These are phyloP conservation scores for Picus viridis DNA, from an alignment of 2,797 vertebrate species.

Conservation along the genomic window DNA sequence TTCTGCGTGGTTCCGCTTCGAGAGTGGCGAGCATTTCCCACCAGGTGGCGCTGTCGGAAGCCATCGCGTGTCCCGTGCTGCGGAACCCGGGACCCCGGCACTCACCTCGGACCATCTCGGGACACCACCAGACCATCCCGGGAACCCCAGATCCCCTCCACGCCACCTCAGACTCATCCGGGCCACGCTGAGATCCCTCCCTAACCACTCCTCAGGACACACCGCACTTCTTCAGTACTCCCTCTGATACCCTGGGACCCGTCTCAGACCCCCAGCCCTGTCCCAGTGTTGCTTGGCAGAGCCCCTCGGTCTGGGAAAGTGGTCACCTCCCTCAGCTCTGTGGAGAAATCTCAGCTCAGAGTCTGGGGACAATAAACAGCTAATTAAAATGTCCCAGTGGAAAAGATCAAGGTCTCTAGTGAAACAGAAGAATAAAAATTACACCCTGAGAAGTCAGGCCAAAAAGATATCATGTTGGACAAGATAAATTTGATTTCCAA, in stretches of 20 bases:
- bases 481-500: too few species aligned
- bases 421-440: rapidly evolving
- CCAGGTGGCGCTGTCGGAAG: background rate
- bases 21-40: background rate
- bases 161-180: too few species aligned
- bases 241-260: too few species aligned
- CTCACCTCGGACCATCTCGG: background rate
- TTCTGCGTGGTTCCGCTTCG: too few species aligned
- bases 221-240: too few species aligned
- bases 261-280: too few species aligned
- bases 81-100: too few species aligned
- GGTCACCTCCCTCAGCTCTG: background rate
- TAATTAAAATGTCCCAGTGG: too few species aligned
- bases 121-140: background rate
- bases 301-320: background rate
- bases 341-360: background rate
- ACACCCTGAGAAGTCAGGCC: rapidly evolving
- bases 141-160: too few species aligned
- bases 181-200: too few species aligned
- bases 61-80: background rate
- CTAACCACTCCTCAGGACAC: too few species aligned
- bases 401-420: background rate
- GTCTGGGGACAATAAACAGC: background rate
- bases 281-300: background rate
- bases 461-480: rapidly evolving